Evolutionary conservation across 2,888 invertebrate genomes (phyloP).

Genomic region (Hedychridium roseum): DNA sequence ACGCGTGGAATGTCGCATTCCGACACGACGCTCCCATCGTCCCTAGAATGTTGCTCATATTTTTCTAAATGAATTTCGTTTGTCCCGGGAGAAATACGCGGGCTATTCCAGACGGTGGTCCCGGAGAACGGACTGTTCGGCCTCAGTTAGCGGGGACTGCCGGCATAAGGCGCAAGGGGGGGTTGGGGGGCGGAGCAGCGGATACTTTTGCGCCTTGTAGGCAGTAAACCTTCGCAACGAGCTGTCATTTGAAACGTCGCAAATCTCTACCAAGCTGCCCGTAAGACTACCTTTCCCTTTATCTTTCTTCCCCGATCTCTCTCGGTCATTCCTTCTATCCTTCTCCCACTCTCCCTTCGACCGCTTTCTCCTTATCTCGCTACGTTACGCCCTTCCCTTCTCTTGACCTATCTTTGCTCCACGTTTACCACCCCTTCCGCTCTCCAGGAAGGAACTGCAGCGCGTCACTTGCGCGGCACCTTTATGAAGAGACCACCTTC

Average conservation of each 20-base stretch:
- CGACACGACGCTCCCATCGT: constrained; percentile 14
- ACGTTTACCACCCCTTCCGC: too few relatives aligned
- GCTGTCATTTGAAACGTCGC: constrained; percentile 45
- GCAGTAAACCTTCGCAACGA: constrained; percentile 38
- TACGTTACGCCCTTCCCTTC: neutral
- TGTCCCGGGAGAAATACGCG: constrained; percentile 30
- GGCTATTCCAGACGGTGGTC: constrained; percentile 19
- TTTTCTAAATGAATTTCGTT: constrained; percentile 37
- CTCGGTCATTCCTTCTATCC: neutral
- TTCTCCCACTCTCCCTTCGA: neutral
- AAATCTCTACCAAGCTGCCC: constrained; percentile 35
- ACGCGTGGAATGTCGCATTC: constrained; percentile 17
- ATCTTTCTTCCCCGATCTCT: neutral
- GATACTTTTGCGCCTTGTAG: constrained; percentile 14
- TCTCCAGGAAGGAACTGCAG: too few relatives aligned
- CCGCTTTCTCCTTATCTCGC: neutral
- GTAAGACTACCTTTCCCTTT: constrained; percentile 7
- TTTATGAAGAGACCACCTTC: too few relatives aligned
- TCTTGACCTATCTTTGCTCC: too few relatives aligned
- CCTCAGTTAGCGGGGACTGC: too few relatives aligned
- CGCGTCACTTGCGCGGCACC: too few relatives aligned
- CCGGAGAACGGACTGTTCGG: constrained; percentile 1
- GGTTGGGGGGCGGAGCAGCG: constrained; percentile 10
- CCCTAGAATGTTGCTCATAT: constrained; percentile 27
- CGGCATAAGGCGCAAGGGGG: neutral